A percentile compares a stretch with the other conserved stretches of the same genome.
Evolutionary conservation across 2,113 vertebrate genomes (phyloP).

Genomic region (Ochotona princeps): DNA sequence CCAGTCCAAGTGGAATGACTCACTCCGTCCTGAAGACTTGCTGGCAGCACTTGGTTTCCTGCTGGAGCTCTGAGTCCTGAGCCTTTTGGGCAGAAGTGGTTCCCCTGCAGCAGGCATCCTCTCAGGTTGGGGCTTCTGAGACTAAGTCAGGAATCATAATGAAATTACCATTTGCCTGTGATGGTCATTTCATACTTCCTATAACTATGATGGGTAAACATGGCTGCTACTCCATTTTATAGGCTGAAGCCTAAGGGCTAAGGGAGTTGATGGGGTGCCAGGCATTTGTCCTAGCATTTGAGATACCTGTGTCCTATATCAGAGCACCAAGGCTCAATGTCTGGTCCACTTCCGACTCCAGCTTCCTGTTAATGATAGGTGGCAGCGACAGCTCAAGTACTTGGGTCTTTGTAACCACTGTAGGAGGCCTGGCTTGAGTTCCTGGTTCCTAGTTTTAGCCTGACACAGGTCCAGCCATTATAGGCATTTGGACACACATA

Average conservation of each 20-base stretch:
- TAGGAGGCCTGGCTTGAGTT: too few relatives aligned
- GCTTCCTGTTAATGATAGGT: too few relatives aligned
- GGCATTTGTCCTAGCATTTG: too few relatives aligned
- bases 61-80: background rate
- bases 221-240: background rate
- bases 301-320: too few relatives aligned
- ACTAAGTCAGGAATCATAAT: background rate
- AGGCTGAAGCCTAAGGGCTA: background rate
- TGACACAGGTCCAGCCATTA: too few relatives aligned
- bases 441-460: too few relatives aligned
- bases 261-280: background rate
- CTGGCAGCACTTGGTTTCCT: background rate
- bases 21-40: background rate
- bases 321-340: too few relatives aligned
- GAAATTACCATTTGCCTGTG: background rate
- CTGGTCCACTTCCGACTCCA: too few relatives aligned
- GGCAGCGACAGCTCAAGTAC: too few relatives aligned
- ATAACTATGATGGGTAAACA: background rate
- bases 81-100: background rate
- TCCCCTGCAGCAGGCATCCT: accelerated
- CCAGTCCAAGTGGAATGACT: background rate
- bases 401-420: too few relatives aligned
- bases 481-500: too few relatives aligned
- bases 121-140: background rate
- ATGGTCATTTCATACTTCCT: background rate